These are phyloP conservation scores for Aphis gossypii DNA, from an alignment of 1,140 invertebrate species.

Conservation along the genomic window DNA sequence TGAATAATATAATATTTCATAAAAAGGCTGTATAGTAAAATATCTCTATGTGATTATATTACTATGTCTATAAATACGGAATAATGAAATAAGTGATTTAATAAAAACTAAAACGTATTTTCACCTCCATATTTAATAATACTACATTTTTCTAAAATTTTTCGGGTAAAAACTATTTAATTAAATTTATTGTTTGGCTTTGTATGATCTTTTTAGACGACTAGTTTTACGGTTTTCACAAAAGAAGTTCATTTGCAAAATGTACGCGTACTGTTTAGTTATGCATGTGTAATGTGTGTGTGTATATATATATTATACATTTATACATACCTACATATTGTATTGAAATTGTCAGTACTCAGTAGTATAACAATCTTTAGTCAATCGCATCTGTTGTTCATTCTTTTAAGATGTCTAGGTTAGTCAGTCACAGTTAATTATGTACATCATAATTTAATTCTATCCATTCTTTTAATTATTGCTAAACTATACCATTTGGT, in stretches of 20 bases:
- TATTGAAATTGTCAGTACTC: neutral
- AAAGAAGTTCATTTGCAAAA: neutral
- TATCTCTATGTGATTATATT: neutral
- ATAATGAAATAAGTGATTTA: neutral
- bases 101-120: neutral
- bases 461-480: neutral
- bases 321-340: neutral
- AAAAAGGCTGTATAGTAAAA: too few species aligned
- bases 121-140: neutral
- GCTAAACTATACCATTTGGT: neutral
- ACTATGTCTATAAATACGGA: neutral
- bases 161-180: neutral
- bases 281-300: neutral
- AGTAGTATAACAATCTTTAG: neutral
- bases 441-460: neutral
- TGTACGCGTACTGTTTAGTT: neutral
- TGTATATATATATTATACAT: neutral
- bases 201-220: neutral
- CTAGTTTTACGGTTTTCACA: neutral
- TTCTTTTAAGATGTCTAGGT: neutral
- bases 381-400: neutral
- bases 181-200: conserved; percentile 9
- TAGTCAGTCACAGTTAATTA: neutral
- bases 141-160: neutral
- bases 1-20: too few species aligned